These are phyloP conservation scores for Nautilus pompilius DNA, from an alignment of 1,140 invertebrate genomes.

Conservation along the genomic window DNA sequence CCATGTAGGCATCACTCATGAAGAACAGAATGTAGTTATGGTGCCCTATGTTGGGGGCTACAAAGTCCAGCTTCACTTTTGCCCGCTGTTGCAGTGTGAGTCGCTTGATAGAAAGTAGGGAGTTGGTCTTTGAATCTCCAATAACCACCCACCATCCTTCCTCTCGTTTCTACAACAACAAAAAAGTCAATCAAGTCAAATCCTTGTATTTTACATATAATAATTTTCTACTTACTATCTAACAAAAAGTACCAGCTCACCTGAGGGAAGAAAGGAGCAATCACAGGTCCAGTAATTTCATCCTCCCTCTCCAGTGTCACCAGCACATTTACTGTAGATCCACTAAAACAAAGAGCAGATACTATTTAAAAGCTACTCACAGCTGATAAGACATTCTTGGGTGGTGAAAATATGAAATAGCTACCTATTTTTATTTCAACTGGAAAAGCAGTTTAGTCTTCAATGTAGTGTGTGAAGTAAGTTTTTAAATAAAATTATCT, in stretches of 20 bases:
- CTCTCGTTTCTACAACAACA: constrained; percentile 74
- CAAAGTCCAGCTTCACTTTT: constrained; percentile 92
- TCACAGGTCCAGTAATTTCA: constrained; percentile 92
- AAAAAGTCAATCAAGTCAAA: background rate
- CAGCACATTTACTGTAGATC: constrained; percentile 77
- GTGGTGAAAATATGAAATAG: too few relatives aligned
- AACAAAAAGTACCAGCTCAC: constrained; percentile 52
- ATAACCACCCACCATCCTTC: constrained; percentile 99
- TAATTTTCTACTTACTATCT: too few relatives aligned
- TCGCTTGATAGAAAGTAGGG: constrained; percentile 93
- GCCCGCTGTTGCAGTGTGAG: constrained; percentile 90
- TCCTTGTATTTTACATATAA: background rate
- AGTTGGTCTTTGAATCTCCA: constrained; percentile 92
- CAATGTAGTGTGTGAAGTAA: too few relatives aligned
- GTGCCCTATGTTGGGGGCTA: constrained; percentile 73
- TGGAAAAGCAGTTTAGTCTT: too few relatives aligned
- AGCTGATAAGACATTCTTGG: too few relatives aligned
- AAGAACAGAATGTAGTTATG: constrained; percentile 95
- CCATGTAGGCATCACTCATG: constrained; percentile 98
- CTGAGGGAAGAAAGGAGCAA: constrained; percentile 97
- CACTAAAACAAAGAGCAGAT: constrained; percentile 63
- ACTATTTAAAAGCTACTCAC: too few relatives aligned
- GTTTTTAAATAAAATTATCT: constrained; percentile 3
- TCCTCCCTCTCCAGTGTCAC: constrained; percentile 95
- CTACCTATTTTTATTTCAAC: too few relatives aligned